These are phyloP conservation scores for Sialia sialis DNA, from an alignment of 2,113 vertebrate genomes.

Conservation along the genomic window DNA sequence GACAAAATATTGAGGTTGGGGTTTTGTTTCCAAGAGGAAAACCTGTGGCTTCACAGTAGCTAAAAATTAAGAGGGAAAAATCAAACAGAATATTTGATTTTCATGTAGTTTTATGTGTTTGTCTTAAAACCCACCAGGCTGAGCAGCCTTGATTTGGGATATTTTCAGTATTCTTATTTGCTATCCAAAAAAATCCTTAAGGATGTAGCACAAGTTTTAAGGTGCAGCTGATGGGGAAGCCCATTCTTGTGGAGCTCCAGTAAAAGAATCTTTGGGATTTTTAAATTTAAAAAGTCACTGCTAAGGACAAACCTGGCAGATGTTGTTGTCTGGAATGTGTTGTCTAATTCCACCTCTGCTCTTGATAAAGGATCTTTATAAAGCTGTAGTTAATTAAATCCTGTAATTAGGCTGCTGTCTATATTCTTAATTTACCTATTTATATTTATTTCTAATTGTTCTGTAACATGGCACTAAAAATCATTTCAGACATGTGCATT, in stretches of 20 bases:
- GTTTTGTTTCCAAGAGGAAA: background rate
- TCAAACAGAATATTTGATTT: background rate
- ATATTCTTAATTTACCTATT: background rate
- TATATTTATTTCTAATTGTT: background rate
- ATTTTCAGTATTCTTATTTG: background rate
- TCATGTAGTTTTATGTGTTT: background rate
- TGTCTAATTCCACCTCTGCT: background rate
- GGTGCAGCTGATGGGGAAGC: background rate
- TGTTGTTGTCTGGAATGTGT: background rate
- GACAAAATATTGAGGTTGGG: background rate
- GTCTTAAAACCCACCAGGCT: background rate
- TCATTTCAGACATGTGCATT: background rate
- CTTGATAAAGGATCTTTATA: background rate
- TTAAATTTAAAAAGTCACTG: background rate
- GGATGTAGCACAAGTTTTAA: background rate
- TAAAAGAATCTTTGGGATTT: background rate
- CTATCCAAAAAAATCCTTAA: background rate
- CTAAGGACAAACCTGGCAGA: background rate
- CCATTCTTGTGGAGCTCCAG: background rate
- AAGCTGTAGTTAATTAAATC: background rate
- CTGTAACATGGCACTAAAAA: background rate
- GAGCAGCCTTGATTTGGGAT: fast-evolving
- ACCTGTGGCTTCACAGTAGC: background rate
- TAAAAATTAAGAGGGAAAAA: background rate
- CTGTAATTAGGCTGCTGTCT: background rate